Percentiles rank a stretch among this genome's conserved stretches.
Conservation (phyloP, 2,797 vertebrate genomes). For the Enoplosus armatus region DNA sequence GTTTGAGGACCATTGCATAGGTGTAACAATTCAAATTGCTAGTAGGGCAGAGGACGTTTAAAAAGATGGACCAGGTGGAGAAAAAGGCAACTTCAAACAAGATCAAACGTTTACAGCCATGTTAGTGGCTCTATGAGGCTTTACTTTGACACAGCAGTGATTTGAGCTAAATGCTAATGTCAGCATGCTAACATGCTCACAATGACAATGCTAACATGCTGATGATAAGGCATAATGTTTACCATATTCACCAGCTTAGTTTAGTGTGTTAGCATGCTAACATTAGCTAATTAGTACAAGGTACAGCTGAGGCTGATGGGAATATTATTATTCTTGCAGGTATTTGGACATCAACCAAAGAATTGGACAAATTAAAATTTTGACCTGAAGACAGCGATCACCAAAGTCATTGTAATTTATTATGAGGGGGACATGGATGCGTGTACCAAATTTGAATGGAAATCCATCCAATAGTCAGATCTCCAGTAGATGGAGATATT, state of each 20-base stretch:
- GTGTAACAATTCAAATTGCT: neutral
- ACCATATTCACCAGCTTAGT: neutral
- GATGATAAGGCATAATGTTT: neutral
- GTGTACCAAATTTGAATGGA: neutral
- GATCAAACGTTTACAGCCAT: neutral
- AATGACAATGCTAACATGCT: neutral
- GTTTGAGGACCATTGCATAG: neutral
- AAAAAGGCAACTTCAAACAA: neutral
- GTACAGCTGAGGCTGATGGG: neutral
- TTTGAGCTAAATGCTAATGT: neutral
- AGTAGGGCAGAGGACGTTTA: neutral
- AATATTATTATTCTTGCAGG: neutral
- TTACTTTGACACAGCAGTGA: neutral
- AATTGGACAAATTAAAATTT: neutral
- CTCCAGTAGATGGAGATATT: conserved; percentile 5
- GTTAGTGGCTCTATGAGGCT: neutral
- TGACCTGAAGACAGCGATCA: neutral
- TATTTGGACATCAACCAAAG: neutral
- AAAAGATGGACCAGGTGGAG: neutral
- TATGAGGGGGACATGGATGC: neutral
- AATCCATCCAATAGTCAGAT: neutral
- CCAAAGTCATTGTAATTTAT: neutral
- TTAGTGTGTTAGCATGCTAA: neutral
- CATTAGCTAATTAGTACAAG: neutral
- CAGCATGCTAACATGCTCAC: neutral